phyloP scores from a whole-genome alignment of 2,113 vertebrate species.

The Copsychus sechellarum region DNA sequence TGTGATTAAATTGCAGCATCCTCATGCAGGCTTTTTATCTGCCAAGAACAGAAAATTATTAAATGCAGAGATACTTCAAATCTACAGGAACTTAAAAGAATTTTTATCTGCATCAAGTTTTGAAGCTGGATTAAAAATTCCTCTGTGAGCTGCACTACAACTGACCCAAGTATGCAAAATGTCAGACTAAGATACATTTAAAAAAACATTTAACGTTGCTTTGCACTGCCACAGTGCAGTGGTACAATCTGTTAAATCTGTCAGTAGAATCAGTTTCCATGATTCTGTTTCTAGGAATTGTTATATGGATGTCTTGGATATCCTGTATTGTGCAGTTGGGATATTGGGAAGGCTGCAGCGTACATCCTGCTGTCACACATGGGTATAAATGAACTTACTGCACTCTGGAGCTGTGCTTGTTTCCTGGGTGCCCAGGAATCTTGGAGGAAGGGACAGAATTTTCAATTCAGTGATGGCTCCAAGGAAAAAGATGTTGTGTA shows the following conservation, averaged over 20 bases:
- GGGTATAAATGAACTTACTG: neutral
- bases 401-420: neutral
- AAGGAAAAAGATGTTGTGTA: rapidly evolving
- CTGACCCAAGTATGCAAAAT: neutral
- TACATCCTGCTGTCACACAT: rapidly evolving
- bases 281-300: neutral
- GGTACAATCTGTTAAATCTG: neutral
- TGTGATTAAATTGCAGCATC: conserved; percentile 32
- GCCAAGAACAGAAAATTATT: neutral
- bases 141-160: neutral
- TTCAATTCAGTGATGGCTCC: neutral
- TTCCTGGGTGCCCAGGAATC: neutral
- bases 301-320: neutral
- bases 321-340: neutral
- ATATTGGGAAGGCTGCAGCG: neutral
- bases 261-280: neutral
- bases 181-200: neutral
- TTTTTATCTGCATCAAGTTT: neutral
- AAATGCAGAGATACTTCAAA: neutral
- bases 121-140: conserved; percentile 11
- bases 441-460: neutral
- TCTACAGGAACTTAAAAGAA: neutral
- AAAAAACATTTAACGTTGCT: neutral
- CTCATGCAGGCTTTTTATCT: neutral
- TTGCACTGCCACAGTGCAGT: neutral